A percentile compares a stretch with the other conserved stretches of the same genome.
phyloP scores from a whole-genome alignment of 2,888 invertebrate species.

The Neuroscelio doddi region DNA sequence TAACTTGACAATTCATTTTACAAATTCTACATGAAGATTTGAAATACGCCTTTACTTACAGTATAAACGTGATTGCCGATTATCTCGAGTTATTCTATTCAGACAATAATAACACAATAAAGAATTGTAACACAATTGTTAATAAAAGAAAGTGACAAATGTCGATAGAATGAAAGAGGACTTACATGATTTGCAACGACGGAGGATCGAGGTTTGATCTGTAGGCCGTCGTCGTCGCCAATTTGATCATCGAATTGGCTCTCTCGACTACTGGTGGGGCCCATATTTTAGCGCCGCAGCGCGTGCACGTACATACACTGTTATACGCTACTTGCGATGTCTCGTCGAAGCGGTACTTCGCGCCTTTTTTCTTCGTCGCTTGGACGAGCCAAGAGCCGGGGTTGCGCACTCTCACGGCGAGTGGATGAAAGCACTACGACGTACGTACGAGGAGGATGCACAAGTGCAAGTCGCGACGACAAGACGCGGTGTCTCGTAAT shows the following conservation, averaged over 20 bases:
- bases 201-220: conserved; percentile 60
- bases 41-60: no score
- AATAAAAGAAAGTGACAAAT: no score
- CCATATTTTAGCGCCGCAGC: conserved; percentile 60
- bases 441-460: background rate
- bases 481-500: conserved; percentile 5
- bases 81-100: no score
- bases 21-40: no score
- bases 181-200: conserved; percentile 57
- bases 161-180: conserved; percentile 22
- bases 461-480: no score
- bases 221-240: conserved; percentile 67
- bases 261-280: conserved; percentile 67
- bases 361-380: conserved; percentile 9
- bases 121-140: no score
- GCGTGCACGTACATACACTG: conserved; percentile 25
- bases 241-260: conserved; percentile 66
- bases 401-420: background rate
- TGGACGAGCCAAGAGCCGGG: conserved; percentile 21
- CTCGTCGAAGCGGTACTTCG: no score
- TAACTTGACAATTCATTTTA: no score
- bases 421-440: background rate
- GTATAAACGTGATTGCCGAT: no score
- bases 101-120: no score
- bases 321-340: conserved; percentile 11